These are phyloP conservation scores for Ammodytes dubius DNA, from an alignment of 2,113 vertebrate species.

Conservation along the genomic window DNA sequence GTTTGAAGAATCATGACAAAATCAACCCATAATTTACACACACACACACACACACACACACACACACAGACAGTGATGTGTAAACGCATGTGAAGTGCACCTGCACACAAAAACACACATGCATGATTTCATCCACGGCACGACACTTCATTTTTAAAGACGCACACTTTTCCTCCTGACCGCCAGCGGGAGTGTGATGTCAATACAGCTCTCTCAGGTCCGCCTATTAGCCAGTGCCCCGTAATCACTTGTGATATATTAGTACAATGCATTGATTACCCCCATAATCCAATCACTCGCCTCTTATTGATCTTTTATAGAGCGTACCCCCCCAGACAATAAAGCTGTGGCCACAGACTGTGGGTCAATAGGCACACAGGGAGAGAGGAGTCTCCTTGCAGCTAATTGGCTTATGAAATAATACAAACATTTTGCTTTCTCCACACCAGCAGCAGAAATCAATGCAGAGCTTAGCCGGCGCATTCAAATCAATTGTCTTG, in stretches of 20 bases:
- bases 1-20: conserved; percentile 69
- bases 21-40: conserved; percentile 65
- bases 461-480: conserved; percentile 75
- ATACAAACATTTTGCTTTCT: conserved; percentile 85
- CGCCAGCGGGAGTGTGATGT: conserved; percentile 72
- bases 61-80: conserved; percentile 5
- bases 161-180: conserved; percentile 16
- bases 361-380: conserved; percentile 81
- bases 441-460: conserved; percentile 76
- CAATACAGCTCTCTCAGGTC: conserved; percentile 69
- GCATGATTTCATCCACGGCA: conserved; percentile 38
- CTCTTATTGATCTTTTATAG: conserved; percentile 84
- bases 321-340: conserved; percentile 77
- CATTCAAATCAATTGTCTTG: conserved; percentile 76
- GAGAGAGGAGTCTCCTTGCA: conserved; percentile 81
- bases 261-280: conserved; percentile 83
- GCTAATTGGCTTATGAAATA: conserved; percentile 87
- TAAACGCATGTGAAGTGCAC: conserved; percentile 56
- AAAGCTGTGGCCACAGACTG: conserved; percentile 77
- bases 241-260: conserved; percentile 81
- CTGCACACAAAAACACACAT: conserved; percentile 35
- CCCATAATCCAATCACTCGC: conserved; percentile 83
- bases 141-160: conserved; percentile 40
- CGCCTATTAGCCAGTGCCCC: conserved; percentile 77
- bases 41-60: conserved; percentile 36